Base-by-base conservation (phyloP, 2,797 vertebrate genomes). In the Falco columbarius region DNA sequence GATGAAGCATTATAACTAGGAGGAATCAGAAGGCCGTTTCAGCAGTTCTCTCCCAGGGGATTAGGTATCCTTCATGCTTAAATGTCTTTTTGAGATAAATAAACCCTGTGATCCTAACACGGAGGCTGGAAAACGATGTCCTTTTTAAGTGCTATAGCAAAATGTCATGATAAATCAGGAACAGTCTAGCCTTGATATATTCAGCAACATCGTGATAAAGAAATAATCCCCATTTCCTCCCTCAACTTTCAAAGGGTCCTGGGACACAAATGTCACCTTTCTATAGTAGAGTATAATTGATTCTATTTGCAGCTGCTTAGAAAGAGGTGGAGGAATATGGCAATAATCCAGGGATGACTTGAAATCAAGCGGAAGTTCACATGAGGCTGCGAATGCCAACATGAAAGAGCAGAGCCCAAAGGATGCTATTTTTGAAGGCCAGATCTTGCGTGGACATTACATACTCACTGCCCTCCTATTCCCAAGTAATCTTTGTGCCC, bases 151-250 rank as follows among this genome's bases (percentile, higher is more conserved):
- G 55, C 85, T 80, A 6, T 29, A 83, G 65, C 7, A 17, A 95
- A 94, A 94, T 93, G 86, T 83, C 94, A 81, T 38, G 74, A 90
- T 80, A 92, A 83, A 84, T 49, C 75, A 68, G 85, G 93, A 89
- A 92, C 92, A 90, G 93, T 96, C 93, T 93, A 92, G 61, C 90
- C 89, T 46, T 79, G 95, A 96, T 96, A 95, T 91, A 90, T 96
- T 89, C 93, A 95, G 95, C 82, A 95, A 70, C 95, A 86, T 61
- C 15, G 15, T 91, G 95, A 97, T 93, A 95, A 93, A 94, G 90
- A 63, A 95, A 84, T 95, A 96, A 97, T 95, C 95, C 93, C 80
- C 18, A 86, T 96, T 96, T 95, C 97, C 93, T 96, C 94, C 93
- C 71, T 96, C 95, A 80, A 68, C 93, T 95, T 96, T 97, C 95